phyloP scores from a whole-genome alignment of 1,140 invertebrate genomes.

The Procambarus clarkii region DNA sequence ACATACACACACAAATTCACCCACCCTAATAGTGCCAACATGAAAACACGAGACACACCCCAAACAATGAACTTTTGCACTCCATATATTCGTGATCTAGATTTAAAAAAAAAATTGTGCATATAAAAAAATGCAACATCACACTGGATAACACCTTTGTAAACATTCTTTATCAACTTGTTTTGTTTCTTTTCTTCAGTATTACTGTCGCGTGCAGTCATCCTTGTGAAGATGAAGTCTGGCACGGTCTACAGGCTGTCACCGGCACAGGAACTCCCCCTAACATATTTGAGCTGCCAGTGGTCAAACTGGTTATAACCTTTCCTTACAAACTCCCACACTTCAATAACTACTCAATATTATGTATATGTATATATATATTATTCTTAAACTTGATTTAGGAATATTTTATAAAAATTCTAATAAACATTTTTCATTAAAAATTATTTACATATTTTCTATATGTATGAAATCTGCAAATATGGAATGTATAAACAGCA shows the following conservation, averaged over 20 bases:
- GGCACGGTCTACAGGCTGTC: neutral
- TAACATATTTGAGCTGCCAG: slow-evolving; percentile 65
- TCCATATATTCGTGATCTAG: neutral
- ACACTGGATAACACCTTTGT: neutral
- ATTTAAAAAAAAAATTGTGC: neutral
- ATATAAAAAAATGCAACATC: neutral
- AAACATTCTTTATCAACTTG: neutral
- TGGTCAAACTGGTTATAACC: slow-evolving; percentile 20
- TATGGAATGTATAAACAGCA: slow-evolving; percentile 68
- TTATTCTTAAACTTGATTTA: slow-evolving; percentile 45
- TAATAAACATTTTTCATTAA: slow-evolving; percentile 62
- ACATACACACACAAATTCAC: neutral
- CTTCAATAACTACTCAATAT: slow-evolving; percentile 31
- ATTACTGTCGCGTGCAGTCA: neutral
- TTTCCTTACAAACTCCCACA: slow-evolving; percentile 17
- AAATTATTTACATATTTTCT: slow-evolving; percentile 60
- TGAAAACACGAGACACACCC: neutral
- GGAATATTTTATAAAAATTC: slow-evolving; percentile 66
- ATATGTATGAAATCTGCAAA: slow-evolving; percentile 65
- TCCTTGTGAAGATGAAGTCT: neutral
- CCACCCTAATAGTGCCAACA: neutral
- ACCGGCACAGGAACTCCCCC: slow-evolving; percentile 34
- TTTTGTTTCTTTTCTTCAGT: neutral
- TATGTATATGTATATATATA: slow-evolving; percentile 35
- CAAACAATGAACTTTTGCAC: neutral